Conservation (phyloP, 92 coral and sea anemone species). For the Isaurus tuberculatus region DNA sequence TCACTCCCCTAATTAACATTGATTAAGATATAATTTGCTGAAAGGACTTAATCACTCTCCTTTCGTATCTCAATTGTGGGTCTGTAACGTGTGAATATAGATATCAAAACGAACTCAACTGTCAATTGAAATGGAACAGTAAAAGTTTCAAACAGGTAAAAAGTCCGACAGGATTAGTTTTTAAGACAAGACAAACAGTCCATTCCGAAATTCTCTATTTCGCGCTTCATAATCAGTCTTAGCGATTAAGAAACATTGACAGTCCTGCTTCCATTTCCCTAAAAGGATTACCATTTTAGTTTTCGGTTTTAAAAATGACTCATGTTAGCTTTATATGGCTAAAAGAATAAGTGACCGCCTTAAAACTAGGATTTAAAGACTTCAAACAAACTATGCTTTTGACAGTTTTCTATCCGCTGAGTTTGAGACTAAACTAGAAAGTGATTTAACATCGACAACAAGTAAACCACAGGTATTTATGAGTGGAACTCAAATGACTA, state of each 20-base stretch:
- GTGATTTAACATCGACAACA: constrained; percentile 11
- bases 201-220: constrained; percentile 36
- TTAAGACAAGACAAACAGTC: constrained; percentile 58
- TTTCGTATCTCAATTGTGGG: constrained; percentile 69
- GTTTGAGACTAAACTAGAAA: not conserved
- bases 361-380: constrained; percentile 9
- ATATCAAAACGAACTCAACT: constrained; percentile 66
- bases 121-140: constrained; percentile 56
- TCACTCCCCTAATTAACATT: constrained; percentile 91
- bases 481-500: constrained; percentile 31
- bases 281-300: constrained; percentile 31
- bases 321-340: not conserved
- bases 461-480: constrained; percentile 19
- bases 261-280: constrained; percentile 28
- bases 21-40: constrained; percentile 94
- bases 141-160: constrained; percentile 56
- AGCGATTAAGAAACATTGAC: constrained; percentile 36
- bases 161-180: constrained; percentile 40
- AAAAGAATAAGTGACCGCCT: not conserved
- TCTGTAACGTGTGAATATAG: constrained; percentile 69
- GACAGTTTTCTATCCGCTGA: constrained; percentile 19
- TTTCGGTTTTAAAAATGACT: not conserved
- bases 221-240: constrained; percentile 21
- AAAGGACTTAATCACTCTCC: constrained; percentile 89
- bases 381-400: not conserved